Base-by-base conservation (phyloP, 2,113 vertebrate species). In the Pluvianellus socialis region DNA sequence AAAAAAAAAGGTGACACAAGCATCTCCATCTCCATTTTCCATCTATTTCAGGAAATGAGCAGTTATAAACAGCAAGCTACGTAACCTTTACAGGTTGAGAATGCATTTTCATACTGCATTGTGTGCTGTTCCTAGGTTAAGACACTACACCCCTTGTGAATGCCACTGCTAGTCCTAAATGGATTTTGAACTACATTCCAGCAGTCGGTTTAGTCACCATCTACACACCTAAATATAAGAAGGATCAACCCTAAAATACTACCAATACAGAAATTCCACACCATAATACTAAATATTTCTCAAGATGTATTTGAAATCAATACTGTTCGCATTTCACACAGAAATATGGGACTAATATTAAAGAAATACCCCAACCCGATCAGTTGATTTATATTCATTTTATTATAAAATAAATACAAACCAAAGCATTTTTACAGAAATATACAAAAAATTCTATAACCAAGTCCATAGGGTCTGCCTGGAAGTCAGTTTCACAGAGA, bases 321-420 rank as follows among this genome's bases (percentile, higher is more conserved):
- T 28, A 40, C 13, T 71, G 52, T 59, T 45, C 50, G 13, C 52
- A 79, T 58, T 85, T 87, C 56, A 88, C 24, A 80, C 21, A 66
- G 19, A 94, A 93, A 82, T 33, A 33, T 4, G 5, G 56, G 30
- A 87, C 33, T 56, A 67, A 77, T 24, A 47, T 63, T 80, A 67
- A 70, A 93, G 10, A 95, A 86, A 79, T 28, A 55, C 19, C 32
- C 67, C 45, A n/a, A 28, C 14, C 19, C 63, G 47, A 45, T 56
- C 28, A 30, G 45, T 65, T 49, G 22, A 73, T 82, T 79, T 76
- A 72, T 35, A 93, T 47, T 63, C 0, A 40, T 87, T 96, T 97
- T 95, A 96, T 97, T 97, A 91, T 6, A 85, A 96, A 96, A 96
- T 30, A 83, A 93, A 95, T 50, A 85, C 14, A 84, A 87, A 62